Evolutionary conservation across 2,113 vertebrate genomes (phyloP).

Genomic region (Struthio camelus): DNA sequence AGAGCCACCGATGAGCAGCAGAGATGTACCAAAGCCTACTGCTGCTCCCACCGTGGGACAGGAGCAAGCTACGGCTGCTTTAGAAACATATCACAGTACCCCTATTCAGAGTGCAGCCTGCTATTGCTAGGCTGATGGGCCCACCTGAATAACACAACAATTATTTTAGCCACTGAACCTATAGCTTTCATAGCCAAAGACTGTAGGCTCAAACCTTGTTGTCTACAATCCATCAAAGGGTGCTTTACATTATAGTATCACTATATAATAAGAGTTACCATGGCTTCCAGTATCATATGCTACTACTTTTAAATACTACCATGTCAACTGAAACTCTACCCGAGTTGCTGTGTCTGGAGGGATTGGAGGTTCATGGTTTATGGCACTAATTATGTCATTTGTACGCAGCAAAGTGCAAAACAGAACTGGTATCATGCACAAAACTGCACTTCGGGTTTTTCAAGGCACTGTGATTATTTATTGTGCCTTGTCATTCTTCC

Average conservation of each 20-base stretch:
- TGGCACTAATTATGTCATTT: not conserved
- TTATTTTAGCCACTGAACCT: not conserved
- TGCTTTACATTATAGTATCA: not conserved
- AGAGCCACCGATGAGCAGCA: not conserved
- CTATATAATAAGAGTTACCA: not conserved
- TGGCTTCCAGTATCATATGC: constrained; percentile 1
- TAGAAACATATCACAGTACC: not conserved
- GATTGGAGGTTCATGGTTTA: not conserved
- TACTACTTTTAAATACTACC: constrained; percentile 16
- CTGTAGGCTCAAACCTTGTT: not conserved
- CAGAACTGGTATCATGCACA: not conserved
- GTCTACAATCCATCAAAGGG: not conserved
- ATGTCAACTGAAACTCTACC: not conserved
- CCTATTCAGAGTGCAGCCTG: not conserved
- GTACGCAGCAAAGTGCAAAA: not conserved
- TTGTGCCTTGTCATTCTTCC: constrained; percentile 28
- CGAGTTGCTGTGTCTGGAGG: not conserved
- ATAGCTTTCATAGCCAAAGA: not conserved
- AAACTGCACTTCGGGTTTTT: not conserved
- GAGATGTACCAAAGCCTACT: not conserved
- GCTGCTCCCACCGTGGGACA: rapidly evolving
- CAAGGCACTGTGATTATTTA: not conserved
- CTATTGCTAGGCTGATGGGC: not conserved
- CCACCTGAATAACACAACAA: not conserved
- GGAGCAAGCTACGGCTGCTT: not conserved